Percentiles rank a stretch among this genome's conserved stretches.
phyloP scores from a whole-genome alignment of 2,113 vertebrate genomes.

The Dromiciops gliroides region DNA sequence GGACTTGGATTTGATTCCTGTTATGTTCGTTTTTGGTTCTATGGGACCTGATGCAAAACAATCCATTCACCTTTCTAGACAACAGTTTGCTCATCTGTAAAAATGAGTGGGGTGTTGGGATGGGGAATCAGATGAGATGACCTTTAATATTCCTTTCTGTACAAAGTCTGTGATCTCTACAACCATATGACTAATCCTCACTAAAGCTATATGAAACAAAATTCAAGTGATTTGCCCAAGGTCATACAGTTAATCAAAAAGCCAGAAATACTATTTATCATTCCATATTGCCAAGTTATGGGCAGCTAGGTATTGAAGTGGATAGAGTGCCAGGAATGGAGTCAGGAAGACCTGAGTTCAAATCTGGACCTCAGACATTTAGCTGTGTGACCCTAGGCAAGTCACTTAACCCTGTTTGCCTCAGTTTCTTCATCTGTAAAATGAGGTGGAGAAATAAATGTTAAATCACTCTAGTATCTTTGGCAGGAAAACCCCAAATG shows the following conservation, averaged over 20 bases:
- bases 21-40: not conserved
- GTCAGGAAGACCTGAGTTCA: not conserved
- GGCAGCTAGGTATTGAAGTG: not conserved
- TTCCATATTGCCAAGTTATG: rapidly evolving
- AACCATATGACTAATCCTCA: not conserved
- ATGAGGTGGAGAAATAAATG: not conserved
- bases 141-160: not conserved
- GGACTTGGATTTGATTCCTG: not conserved
- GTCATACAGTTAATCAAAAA: not conserved
- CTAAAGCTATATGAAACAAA: not conserved
- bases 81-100: not conserved
- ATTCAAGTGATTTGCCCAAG: rapidly evolving
- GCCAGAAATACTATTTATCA: rapidly evolving
- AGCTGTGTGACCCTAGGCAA: not conserved
- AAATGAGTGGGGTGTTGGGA: not conserved
- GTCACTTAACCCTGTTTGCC: not conserved
- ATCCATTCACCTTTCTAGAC: not conserved
- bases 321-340: not conserved
- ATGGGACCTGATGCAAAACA: not conserved
- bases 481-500: not conserved
- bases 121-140: not conserved
- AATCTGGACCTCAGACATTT: not conserved
- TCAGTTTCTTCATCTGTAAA: not conserved
- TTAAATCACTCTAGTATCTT: not conserved
- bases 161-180: not conserved